Conservation (phyloP, 1,140 invertebrate species). For the Laupala kohalensis region DNA sequence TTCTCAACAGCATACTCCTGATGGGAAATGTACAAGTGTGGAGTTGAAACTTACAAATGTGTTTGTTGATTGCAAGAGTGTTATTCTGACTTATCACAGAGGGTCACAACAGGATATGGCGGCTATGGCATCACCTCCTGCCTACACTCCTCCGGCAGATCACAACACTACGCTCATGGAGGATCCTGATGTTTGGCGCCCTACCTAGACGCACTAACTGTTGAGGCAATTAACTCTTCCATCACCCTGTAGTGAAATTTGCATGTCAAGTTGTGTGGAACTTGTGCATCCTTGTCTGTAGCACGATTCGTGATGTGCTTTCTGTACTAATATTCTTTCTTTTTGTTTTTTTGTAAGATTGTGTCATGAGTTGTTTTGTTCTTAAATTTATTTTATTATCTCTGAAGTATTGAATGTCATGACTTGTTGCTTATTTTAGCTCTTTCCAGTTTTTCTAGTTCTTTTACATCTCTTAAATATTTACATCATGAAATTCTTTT, state of each 20-base stretch:
- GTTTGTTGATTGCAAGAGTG: too few species aligned
- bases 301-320: neutral
- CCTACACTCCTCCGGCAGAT: slow-evolving; percentile 45
- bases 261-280: too few species aligned
- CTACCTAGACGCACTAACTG: slow-evolving; percentile 43
- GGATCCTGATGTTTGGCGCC: slow-evolving; percentile 78
- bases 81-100: slow-evolving; percentile 34
- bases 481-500: too few species aligned
- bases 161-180: slow-evolving; percentile 70
- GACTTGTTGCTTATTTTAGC: too few species aligned
- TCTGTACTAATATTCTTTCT: neutral
- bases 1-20: too few species aligned
- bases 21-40: too few species aligned
- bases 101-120: slow-evolving; percentile 69
- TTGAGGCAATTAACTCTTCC: slow-evolving; percentile 4
- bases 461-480: too few species aligned
- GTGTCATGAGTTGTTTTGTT: neutral
- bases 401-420: too few species aligned
- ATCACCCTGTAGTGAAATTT: neutral
- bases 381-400: neutral
- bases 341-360: neutral
- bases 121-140: slow-evolving; percentile 56
- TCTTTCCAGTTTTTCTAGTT: too few species aligned
- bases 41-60: too few species aligned
- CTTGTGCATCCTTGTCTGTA: too few species aligned